A percentile compares a stretch with the other conserved stretches of the same genome.
phyloP scores from a whole-genome alignment of 2,113 vertebrate genomes.

The Esox niger region DNA sequence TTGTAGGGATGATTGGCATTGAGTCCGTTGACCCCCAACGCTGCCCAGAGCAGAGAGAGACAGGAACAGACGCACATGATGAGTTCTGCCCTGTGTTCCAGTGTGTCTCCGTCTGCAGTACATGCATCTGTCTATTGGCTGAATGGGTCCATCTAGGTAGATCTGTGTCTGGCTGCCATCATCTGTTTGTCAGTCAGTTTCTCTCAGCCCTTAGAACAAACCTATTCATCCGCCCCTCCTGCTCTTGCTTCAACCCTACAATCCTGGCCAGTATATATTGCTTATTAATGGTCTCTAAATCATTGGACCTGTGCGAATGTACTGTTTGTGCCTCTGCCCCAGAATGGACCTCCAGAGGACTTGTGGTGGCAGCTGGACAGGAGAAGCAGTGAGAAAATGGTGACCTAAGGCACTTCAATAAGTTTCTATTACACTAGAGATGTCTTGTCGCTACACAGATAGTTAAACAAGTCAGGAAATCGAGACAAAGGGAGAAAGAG shows the following conservation, averaged over 20 bases:
- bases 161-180: slow-evolving; percentile 1
- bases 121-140: background rate
- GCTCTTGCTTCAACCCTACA: background rate
- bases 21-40: background rate
- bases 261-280: background rate
- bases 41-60: background rate
- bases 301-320: background rate
- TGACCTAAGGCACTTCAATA: background rate
- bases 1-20: background rate
- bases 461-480: slow-evolving; percentile 13
- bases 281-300: background rate
- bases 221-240: background rate
- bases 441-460: background rate
- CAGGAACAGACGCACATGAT: background rate
- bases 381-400: background rate
- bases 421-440: background rate
- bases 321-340: background rate
- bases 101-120: too few species aligned
- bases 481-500: slow-evolving; percentile 26
- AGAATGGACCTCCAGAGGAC: background rate
- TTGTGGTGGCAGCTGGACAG: background rate
- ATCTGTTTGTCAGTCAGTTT: background rate
- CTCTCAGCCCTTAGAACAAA: background rate
- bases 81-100: background rate
- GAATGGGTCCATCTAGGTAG: background rate